These are phyloP conservation scores for Littorina saxatilis DNA, from an alignment of 1,140 invertebrate species.

Conservation along the genomic window DNA sequence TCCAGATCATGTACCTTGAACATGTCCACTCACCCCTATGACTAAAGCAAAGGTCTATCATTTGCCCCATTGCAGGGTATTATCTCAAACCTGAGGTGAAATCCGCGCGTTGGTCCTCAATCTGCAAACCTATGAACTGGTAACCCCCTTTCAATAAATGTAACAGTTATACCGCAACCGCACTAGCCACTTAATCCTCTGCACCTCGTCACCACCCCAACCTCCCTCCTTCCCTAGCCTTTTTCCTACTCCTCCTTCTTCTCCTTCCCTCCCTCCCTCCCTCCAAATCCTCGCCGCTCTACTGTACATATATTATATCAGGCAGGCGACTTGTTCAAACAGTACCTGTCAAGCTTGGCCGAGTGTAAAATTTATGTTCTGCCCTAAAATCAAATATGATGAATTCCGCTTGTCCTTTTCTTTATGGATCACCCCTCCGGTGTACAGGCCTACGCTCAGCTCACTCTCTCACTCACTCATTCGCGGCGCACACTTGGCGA, in stretches of 20 bases:
- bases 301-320: conserved; percentile 17
- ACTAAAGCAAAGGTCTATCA: too few species aligned
- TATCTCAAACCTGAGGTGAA: too few species aligned
- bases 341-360: conserved; percentile 10
- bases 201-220: not conserved
- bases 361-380: conserved; percentile 29
- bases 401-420: conserved; percentile 12
- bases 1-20: too few species aligned
- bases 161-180: too few species aligned
- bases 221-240: not conserved
- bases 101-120: too few species aligned
- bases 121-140: too few species aligned
- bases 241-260: not conserved
- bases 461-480: not conserved
- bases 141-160: too few species aligned
- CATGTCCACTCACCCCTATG: too few species aligned
- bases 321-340: conserved; percentile 16
- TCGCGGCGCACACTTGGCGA: too few species aligned
- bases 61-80: too few species aligned
- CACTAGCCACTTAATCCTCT: not conserved
- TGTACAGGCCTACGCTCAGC: not conserved
- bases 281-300: not conserved
- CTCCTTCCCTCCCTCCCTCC: not conserved
- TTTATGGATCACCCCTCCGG: not conserved
- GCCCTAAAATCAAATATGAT: conserved; percentile 30